Conservation (phyloP, 2,888 invertebrate species). For the Octonoba sinensis region DNA sequence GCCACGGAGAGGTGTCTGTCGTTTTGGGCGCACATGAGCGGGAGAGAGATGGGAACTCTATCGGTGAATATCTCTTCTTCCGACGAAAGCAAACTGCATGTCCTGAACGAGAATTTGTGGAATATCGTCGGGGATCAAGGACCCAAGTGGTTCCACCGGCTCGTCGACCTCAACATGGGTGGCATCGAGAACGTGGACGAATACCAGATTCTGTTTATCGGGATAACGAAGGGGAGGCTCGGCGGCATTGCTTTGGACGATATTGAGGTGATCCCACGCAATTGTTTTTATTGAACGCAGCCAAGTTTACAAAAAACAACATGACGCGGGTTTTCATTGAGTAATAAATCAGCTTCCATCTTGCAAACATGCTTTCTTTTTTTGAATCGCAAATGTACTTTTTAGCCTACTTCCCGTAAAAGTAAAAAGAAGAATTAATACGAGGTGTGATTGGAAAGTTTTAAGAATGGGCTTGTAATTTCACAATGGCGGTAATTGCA, state of each 20-base stretch:
- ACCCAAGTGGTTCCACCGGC: slow-evolving; percentile 39
- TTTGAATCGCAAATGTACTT: no score
- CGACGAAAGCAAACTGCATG: slow-evolving; percentile 5
- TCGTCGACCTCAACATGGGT: slow-evolving; percentile 30
- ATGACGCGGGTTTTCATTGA: no score
- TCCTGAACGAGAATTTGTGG: slow-evolving; percentile 1
- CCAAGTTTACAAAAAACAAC: no score
- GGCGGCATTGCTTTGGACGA: slow-evolving; percentile 66
- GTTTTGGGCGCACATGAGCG: slow-evolving; percentile 64
- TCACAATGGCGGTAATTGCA: no score
- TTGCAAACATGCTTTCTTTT: no score
- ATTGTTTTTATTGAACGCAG: no score
- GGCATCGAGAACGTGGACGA: slow-evolving; percentile 39
- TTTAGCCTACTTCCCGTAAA: no score
- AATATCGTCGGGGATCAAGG: slow-evolving; percentile 43
- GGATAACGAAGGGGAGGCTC: slow-evolving; percentile 55
- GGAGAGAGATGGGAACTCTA: slow-evolving; percentile 56
- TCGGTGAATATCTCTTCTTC: slow-evolving; percentile 40
- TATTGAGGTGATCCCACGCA: slow-evolving; percentile 50
- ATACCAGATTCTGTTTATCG: slow-evolving; percentile 58
- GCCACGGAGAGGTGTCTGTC: slow-evolving; percentile 57
- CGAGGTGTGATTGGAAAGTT: no score
- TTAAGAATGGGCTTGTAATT: no score
- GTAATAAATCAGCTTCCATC: no score
- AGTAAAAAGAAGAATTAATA: no score